Evolutionary conservation across 1,140 invertebrate genomes (phyloP).

Genomic region (Whitmania pigra): DNA sequence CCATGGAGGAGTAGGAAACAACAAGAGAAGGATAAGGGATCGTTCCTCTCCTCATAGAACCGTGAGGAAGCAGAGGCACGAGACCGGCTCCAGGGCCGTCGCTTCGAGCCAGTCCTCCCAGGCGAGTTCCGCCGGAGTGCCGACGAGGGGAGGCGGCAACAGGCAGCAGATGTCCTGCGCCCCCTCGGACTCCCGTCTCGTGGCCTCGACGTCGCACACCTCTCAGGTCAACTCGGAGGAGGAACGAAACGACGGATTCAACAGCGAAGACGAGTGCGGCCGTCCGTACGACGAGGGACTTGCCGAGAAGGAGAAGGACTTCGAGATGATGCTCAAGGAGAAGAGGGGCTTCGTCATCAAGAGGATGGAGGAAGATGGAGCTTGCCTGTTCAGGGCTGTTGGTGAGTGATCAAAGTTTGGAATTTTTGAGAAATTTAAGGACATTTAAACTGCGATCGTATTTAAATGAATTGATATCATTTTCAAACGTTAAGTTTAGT

Average conservation of each 20-base stretch:
- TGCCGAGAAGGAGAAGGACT: conserved; percentile 42
- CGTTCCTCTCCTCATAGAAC: conserved; percentile 38
- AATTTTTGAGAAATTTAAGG: too few relatives aligned
- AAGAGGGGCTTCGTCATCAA: conserved; percentile 64
- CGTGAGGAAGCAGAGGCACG: conserved; percentile 33
- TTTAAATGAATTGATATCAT: too few relatives aligned
- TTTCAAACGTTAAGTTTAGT: too few relatives aligned
- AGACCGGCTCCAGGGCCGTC: conserved; percentile 26
- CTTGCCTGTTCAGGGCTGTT: conserved; percentile 77
- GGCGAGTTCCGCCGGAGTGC: conserved; percentile 15
- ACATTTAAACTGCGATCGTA: too few relatives aligned
- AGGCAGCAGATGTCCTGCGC: conserved; percentile 27
- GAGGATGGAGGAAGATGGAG: conserved; percentile 79
- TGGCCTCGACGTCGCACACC: background rate
- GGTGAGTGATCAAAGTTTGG: conserved; percentile 37
- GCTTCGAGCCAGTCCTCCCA: conserved; percentile 19
- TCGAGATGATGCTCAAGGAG: conserved; percentile 42
- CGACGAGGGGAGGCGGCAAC: conserved; percentile 25
- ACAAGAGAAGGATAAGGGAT: conserved; percentile 46
- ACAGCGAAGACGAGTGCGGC: conserved; percentile 64
- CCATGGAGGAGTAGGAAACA: conserved; percentile 46
- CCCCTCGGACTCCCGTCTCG: background rate
- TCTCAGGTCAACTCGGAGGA: conserved; percentile 22
- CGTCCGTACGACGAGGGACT: conserved; percentile 43
- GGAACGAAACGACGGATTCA: conserved; percentile 50